Percentiles rank a stretch among this genome's conserved stretches.
Evolutionary conservation across 2,113 vertebrate species (phyloP).

Genomic region (Anhinga anhinga): DNA sequence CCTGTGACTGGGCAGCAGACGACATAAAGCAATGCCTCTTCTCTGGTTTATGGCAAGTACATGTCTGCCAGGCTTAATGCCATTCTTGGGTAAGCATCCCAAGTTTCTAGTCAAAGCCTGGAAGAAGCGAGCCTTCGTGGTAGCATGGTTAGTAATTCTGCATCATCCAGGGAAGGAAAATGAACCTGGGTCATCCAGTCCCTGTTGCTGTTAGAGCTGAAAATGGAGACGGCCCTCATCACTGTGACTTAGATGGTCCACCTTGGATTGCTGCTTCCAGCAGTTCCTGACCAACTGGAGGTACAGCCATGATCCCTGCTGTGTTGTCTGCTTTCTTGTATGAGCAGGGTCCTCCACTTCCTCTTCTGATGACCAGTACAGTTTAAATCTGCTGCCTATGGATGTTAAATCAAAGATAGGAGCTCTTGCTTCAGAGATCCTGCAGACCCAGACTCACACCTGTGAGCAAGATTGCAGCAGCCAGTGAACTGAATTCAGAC

Average conservation of each 20-base stretch:
- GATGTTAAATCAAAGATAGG: not conserved
- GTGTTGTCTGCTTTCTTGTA: not conserved
- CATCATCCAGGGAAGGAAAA: fast-evolving
- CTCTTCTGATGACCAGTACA: not conserved
- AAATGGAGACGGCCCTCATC: fast-evolving
- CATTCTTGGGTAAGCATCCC: not conserved
- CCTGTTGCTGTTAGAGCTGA: not conserved
- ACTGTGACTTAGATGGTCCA: not conserved
- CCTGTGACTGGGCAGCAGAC: not conserved
- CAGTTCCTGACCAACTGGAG: not conserved
- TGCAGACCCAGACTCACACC: not conserved
- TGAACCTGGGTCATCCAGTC: not conserved
- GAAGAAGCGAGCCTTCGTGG: not conserved
- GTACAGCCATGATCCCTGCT: fast-evolving
- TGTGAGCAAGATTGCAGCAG: not conserved
- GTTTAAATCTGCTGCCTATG: not conserved
- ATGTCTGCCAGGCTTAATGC: not conserved
- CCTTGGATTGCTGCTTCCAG: not conserved
- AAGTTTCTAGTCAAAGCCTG: not conserved
- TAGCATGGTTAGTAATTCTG: not conserved
- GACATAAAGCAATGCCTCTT: not conserved
- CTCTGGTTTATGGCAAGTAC: not conserved
- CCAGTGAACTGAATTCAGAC: not conserved
- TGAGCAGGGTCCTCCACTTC: not conserved
- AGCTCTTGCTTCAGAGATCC: not conserved